Evolutionary conservation across 2,113 vertebrate genomes (phyloP), one percentile per base, ranked within the genome.

Genomic region (Hippocampus guttulatus): DNA sequence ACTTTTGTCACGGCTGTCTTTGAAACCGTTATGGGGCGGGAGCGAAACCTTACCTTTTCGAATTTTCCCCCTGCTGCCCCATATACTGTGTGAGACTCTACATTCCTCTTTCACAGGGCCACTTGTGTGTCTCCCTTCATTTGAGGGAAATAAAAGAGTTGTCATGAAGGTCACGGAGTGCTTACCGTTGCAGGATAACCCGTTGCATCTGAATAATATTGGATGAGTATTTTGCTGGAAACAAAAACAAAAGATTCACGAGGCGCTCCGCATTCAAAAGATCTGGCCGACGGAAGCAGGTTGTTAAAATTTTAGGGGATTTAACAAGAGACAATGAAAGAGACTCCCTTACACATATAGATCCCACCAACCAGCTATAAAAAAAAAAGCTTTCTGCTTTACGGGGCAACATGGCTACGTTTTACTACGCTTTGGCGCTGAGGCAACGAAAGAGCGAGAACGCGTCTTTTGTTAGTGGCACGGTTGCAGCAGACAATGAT

Each of bases 291-390:
- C 71, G 81, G 82, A 80, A 84, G 86, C 64, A 65, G 91, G 90
- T 88, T 88, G 85, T 66, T 82, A 88, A 88, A 79, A 67, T 70
- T 74, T 77, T 88, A 74, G 67, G 64, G 47, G 7, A 1, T 77
- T 92, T 89, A 89, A 89, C 75, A 82, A 82, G 83, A 81, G 75
- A 75, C 75, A 66, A 77, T 87, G 80, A 92, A 92, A 88, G 66
- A 79, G 41, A 60, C 67, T 81, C 21, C 25, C 77, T 86, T 64
- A 77, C 77, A 77, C 85, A 81, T 76, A 75, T 65, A 81, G 86
- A 85, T 89, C 90, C 81, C 76, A 80, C 82, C 74, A 70, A 70
- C 68, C 73, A 63, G 71, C 89, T 82, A 82, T 90, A 88, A 92
- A 92, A 38, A 92, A 38, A 33, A 38, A 83, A 74, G 33, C 54